phyloP scores from a whole-genome alignment of 2,888 invertebrate species.

The Congeria kusceri region DNA sequence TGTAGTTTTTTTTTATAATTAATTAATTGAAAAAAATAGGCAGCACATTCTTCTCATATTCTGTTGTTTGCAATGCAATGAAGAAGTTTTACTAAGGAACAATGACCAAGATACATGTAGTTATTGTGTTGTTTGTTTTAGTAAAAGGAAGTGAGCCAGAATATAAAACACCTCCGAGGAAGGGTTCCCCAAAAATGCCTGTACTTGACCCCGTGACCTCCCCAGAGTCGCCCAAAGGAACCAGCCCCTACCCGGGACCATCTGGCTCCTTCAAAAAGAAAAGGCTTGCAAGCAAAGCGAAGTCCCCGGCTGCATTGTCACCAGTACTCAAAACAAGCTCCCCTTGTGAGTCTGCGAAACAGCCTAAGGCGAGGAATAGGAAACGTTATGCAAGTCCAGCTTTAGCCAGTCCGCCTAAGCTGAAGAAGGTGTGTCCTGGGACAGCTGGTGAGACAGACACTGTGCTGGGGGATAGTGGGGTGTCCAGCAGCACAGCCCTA shows the following conservation, averaged over 20 bases:
- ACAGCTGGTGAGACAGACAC: background rate
- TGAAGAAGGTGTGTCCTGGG: background rate
- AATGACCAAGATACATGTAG: too few relatives aligned
- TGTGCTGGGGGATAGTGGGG: background rate
- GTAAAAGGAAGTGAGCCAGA: conserved; percentile 12
- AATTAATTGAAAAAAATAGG: too few relatives aligned
- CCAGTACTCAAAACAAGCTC: background rate
- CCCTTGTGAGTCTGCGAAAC: too few relatives aligned
- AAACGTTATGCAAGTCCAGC: background rate
- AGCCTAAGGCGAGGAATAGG: background rate
- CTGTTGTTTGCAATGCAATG: too few relatives aligned
- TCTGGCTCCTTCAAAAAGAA: conserved; percentile 36
- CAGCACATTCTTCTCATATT: too few relatives aligned
- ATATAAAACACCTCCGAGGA: conserved; percentile 19
- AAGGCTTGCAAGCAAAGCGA: conserved; percentile 26
- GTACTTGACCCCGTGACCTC: conserved; percentile 5
- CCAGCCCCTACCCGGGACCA: conserved; percentile 55
- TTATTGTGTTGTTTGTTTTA: conserved; percentile 6
- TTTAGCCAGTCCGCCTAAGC: background rate
- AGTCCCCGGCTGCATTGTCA: background rate
- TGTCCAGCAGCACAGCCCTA: background rate
- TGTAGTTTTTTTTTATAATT: too few relatives aligned
- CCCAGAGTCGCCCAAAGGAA: conserved; percentile 28
- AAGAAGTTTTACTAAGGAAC: too few relatives aligned
- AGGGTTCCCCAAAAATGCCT: conserved; percentile 13